A percentile compares a stretch with the other conserved stretches of the same genome.
Evolutionary conservation across 2,113 vertebrate genomes (phyloP).

Genomic region (Cryptotis parvus): DNA sequence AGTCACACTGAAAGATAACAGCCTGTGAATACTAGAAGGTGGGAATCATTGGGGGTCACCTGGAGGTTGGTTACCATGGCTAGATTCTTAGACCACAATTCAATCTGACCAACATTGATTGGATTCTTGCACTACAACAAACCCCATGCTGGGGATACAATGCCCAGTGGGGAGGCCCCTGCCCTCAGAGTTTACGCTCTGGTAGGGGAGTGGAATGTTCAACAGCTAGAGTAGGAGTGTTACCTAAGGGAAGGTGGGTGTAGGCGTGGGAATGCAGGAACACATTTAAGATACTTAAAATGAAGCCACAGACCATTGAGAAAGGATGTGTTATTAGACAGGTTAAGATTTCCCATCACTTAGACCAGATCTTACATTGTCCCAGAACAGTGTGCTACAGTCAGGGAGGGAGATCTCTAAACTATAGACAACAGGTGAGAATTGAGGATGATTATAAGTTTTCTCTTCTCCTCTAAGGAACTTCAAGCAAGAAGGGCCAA

Average conservation of each 20-base stretch:
- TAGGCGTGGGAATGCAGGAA: not conserved
- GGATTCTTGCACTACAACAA: not conserved
- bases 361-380: conserved; percentile 24
- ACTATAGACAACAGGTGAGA: not conserved
- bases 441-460: conserved; percentile 8
- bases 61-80: not conserved
- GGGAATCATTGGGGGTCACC: not conserved
- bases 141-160: not conserved
- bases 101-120: not conserved
- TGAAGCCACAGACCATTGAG: not conserved
- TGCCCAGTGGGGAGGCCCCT: not conserved
- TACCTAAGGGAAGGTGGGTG: not conserved
- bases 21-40: not conserved
- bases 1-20: not conserved
- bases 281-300: not conserved
- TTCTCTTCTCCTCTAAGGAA: conserved; percentile 16
- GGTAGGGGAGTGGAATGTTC: not conserved
- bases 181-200: not conserved
- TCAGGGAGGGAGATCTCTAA: not conserved
- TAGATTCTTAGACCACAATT: not conserved
- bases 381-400: not conserved
- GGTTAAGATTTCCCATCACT: not conserved
- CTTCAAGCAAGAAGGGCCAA: conserved; percentile 6
- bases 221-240: not conserved
- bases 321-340: not conserved